Conservation (phyloP, 2,888 invertebrate species). For the Lycaena phlaeas region DNA sequence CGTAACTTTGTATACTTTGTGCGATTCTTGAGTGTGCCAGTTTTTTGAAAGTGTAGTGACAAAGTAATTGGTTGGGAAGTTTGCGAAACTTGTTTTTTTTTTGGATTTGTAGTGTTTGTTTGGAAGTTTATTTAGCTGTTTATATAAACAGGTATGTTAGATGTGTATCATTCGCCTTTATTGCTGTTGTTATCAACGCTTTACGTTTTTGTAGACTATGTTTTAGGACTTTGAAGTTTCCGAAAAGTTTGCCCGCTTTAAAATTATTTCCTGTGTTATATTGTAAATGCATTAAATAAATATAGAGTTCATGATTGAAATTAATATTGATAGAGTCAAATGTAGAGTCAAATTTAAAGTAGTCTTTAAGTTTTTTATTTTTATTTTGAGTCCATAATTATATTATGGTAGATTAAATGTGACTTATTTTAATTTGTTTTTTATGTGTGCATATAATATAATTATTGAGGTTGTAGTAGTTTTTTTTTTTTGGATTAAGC, state of each 20-base stretch:
- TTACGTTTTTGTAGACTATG: background rate
- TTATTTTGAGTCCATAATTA: no score
- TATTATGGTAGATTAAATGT: no score
- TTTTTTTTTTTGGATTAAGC: no score
- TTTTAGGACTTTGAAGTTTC: background rate
- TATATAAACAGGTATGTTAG: constrained; percentile 5
- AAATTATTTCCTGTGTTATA: background rate
- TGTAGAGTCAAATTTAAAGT: no score
- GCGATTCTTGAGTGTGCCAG: constrained; percentile 7
- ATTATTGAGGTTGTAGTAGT: no score
- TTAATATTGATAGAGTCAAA: no score
- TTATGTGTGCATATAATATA: no score
- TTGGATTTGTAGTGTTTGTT: background rate
- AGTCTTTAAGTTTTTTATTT: no score
- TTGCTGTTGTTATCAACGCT: constrained; percentile 3
- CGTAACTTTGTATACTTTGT: constrained; percentile 16
- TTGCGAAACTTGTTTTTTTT: constrained; percentile 2
- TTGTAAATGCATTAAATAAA: no score
- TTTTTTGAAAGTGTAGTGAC: constrained; percentile 1
- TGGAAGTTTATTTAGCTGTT: background rate
- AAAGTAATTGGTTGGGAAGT: background rate
- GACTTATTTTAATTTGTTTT: no score
- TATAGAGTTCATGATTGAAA: no score
- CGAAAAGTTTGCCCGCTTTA: background rate
- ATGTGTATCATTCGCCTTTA: background rate